Conservation (phyloP, 2,113 vertebrate species). For the Echinops telfairi region DNA sequence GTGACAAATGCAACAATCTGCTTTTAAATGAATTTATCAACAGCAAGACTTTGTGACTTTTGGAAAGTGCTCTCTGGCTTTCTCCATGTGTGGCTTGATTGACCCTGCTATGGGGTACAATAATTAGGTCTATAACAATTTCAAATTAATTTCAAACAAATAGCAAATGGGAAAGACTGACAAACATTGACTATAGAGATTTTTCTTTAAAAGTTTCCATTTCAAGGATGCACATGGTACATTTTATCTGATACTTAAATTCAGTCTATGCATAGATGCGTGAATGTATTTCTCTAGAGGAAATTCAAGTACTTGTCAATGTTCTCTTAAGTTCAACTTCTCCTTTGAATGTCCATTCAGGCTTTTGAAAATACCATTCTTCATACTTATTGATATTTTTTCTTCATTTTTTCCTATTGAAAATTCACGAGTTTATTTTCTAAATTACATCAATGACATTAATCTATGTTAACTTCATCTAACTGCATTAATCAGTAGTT, state of each 20-base stretch:
- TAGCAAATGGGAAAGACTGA: background rate
- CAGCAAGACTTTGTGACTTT: background rate
- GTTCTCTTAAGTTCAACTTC: background rate
- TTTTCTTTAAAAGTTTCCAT: conserved; percentile 5
- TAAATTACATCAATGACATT: background rate
- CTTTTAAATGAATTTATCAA: conserved; percentile 2
- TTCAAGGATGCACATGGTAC: background rate
- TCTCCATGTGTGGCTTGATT: background rate
- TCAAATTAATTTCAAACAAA: background rate
- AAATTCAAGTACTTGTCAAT: background rate
- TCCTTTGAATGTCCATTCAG: background rate
- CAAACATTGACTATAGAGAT: background rate
- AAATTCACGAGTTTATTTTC: background rate
- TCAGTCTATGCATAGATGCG: background rate
- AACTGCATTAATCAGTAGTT: conserved; percentile 39
- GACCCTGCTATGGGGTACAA: background rate
- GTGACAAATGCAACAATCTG: background rate
- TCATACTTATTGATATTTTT: conserved; percentile 22
- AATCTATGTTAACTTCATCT: conserved; percentile 51
- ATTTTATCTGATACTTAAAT: conserved; percentile 18
- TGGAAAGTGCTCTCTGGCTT: background rate
- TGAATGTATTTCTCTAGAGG: background rate
- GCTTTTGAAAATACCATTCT: background rate
- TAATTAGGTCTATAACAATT: background rate
- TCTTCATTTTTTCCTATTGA: background rate